phyloP scores from a whole-genome alignment of 2,888 invertebrate genomes.

The Hydrotaea cyrtoneurina region DNA sequence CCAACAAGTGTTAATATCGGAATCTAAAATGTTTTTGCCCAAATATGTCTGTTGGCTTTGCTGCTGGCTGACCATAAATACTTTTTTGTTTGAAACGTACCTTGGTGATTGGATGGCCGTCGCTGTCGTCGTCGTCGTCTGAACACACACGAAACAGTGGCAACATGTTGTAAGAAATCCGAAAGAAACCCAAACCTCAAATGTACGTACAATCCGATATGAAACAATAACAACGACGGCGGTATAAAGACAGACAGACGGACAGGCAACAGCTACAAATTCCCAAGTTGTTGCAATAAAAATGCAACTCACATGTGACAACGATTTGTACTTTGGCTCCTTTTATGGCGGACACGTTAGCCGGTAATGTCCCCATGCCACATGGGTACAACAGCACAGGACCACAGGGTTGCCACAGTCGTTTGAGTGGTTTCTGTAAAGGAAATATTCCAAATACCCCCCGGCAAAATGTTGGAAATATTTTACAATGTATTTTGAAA shows the following conservation, averaged over 20 bases:
- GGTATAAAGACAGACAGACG: conserved; percentile 1
- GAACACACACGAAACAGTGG: conserved; percentile 27
- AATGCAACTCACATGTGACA: conserved; percentile 81
- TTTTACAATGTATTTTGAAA: too few relatives aligned
- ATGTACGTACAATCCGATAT: conserved; percentile 24
- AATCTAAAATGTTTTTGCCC: conserved; percentile 69
- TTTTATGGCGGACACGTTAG: conserved; percentile 75
- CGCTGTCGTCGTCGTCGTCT: conserved; percentile 43
- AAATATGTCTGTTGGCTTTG: conserved; percentile 52
- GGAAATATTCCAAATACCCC: too few relatives aligned
- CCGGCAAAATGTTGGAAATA: too few relatives aligned
- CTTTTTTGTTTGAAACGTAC: conserved; percentile 19
- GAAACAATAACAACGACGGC: conserved; percentile 32
- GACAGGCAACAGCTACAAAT: conserved; percentile 69
- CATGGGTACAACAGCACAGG: conserved; percentile 1
- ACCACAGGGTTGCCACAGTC: conserved; percentile 34
- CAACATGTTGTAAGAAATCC: conserved; percentile 44
- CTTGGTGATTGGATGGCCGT: neutral
- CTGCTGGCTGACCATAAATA: conserved; percentile 51
- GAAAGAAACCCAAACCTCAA: neutral
- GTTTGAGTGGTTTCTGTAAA: too few relatives aligned
- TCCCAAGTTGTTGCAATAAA: conserved; percentile 79
- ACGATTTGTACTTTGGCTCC: conserved; percentile 80
- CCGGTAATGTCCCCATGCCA: conserved; percentile 56
- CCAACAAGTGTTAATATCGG: conserved; percentile 68